A percentile compares a stretch with the other conserved stretches of the same genome.
Evolutionary conservation across 2,797 vertebrate species (phyloP).

Genomic region (Pelodytes ibericus): DNA sequence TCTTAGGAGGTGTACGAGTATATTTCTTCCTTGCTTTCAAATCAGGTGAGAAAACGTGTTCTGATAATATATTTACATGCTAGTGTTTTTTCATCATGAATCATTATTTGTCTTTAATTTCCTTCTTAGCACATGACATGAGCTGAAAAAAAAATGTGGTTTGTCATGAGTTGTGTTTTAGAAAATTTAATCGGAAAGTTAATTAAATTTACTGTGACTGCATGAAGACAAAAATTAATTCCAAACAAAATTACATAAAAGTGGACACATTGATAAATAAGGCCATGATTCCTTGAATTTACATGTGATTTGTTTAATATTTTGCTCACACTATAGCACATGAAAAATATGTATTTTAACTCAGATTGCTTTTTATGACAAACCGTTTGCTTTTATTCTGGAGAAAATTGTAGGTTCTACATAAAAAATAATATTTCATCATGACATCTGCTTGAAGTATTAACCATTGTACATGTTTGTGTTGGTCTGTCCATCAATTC

Average conservation of each 20-base stretch:
- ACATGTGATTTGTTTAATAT: not conserved
- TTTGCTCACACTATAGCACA: not conserved
- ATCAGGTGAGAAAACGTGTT: too few relatives aligned
- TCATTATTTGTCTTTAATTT: constrained; percentile 27
- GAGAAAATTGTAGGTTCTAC: not conserved
- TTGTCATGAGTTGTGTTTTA: constrained; percentile 17
- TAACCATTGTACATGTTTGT: not conserved
- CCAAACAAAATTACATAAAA: constrained; percentile 7
- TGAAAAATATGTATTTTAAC: not conserved
- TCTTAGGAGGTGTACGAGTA: too few relatives aligned
- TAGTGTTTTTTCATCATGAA: constrained; percentile 40
- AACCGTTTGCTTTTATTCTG: not conserved
- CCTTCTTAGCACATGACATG: constrained; percentile 16
- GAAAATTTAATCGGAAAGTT: constrained; percentile 32
- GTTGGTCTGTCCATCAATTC: constrained; percentile 15
- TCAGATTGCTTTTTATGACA: constrained; percentile 2
- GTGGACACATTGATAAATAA: not conserved
- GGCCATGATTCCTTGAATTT: not conserved
- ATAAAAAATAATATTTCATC: not conserved
- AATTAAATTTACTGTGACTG: constrained; percentile 28
- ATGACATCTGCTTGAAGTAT: not conserved
- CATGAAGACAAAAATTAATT: constrained; percentile 14
- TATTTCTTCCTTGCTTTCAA: too few relatives aligned
- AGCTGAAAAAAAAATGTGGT: constrained; percentile 27
- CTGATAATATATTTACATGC: constrained; percentile 20